Evolutionary conservation across 2,113 vertebrate genomes (phyloP).

Genomic region (Prietella phreatophila): DNA sequence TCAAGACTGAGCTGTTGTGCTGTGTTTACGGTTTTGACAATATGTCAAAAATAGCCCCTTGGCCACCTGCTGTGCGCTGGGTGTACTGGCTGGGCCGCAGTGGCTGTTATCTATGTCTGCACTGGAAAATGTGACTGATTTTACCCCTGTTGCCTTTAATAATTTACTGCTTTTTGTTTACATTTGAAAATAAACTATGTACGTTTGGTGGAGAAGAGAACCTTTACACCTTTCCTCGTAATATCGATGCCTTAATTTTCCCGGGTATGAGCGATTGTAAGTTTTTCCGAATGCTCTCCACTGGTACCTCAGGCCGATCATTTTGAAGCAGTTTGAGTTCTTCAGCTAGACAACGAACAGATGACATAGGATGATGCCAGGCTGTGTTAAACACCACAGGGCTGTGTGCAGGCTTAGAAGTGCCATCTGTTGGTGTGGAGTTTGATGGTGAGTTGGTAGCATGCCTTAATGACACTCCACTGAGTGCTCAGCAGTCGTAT

Average conservation of each 20-base stretch:
- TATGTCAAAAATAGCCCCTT: constrained; percentile 37
- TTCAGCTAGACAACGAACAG: constrained; percentile 20
- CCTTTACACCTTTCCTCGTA: constrained; percentile 61
- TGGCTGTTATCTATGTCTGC: constrained; percentile 33
- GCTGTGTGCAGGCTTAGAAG: constrained; percentile 28
- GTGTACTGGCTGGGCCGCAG: not conserved
- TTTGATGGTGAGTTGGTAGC: constrained; percentile 36
- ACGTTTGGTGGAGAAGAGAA: not conserved
- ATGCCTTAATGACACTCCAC: constrained; percentile 36
- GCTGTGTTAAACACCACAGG: constrained; percentile 31
- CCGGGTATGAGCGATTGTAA: constrained; percentile 31
- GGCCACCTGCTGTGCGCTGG: constrained; percentile 40
- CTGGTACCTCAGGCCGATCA: not conserved
- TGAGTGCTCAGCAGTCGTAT: constrained; percentile 36
- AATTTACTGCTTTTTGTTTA: constrained; percentile 59
- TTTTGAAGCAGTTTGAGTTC: constrained; percentile 23
- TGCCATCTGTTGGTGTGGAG: constrained; percentile 34
- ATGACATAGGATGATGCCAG: constrained; percentile 29
- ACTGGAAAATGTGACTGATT: constrained; percentile 35
- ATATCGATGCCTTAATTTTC: constrained; percentile 48
- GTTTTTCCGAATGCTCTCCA: not conserved
- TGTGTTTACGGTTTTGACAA: constrained; percentile 34
- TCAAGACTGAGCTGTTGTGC: constrained; percentile 39
- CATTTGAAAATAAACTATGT: constrained; percentile 53
- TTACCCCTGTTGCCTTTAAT: constrained; percentile 52